phyloP scores from a whole-genome alignment of 2,888 invertebrate genomes.

The Eucriotettix oculatus region DNA sequence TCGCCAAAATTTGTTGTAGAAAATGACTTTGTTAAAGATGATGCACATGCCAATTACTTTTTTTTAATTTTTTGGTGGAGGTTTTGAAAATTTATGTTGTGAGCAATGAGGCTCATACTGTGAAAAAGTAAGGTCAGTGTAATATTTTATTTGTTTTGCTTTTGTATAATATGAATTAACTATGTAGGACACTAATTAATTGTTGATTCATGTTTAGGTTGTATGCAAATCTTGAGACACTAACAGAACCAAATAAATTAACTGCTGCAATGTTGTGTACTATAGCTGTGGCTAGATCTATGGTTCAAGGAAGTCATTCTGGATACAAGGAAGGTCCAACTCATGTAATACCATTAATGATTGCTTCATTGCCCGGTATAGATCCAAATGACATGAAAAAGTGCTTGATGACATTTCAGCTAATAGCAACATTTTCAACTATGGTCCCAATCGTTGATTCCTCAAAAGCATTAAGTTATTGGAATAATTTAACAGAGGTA shows the following conservation, averaged over 20 bases:
- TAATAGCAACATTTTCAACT: conserved; percentile 57
- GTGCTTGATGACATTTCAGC: conserved; percentile 57
- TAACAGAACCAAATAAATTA: conserved; percentile 76
- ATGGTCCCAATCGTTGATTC: conserved; percentile 75
- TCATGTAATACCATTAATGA: conserved; percentile 64
- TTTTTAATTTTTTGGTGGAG: too few relatives aligned
- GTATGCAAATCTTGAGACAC: conserved; percentile 61
- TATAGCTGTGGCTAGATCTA: conserved; percentile 47
- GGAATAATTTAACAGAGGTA: conserved; percentile 50
- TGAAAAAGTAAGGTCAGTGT: too few relatives aligned
- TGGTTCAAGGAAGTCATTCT: conserved; percentile 30
- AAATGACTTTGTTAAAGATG: too few relatives aligned
- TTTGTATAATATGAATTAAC: too few relatives aligned
- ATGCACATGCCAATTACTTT: too few relatives aligned
- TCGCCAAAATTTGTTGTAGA: too few relatives aligned
- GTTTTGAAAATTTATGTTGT: too few relatives aligned
- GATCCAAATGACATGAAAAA: conserved; percentile 77
- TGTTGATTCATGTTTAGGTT: conserved; percentile 26
- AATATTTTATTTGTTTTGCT: too few relatives aligned
- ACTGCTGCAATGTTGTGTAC: conserved; percentile 56
- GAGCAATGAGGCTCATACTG: too few relatives aligned
- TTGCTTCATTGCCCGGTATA: conserved; percentile 69
- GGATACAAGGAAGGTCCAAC: conserved; percentile 59
- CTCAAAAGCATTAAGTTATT: conserved; percentile 51
- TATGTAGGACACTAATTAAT: too few relatives aligned